These are phyloP conservation scores for Mycteria americana DNA, from an alignment of 2,797 vertebrate genomes.

Conservation along the genomic window DNA sequence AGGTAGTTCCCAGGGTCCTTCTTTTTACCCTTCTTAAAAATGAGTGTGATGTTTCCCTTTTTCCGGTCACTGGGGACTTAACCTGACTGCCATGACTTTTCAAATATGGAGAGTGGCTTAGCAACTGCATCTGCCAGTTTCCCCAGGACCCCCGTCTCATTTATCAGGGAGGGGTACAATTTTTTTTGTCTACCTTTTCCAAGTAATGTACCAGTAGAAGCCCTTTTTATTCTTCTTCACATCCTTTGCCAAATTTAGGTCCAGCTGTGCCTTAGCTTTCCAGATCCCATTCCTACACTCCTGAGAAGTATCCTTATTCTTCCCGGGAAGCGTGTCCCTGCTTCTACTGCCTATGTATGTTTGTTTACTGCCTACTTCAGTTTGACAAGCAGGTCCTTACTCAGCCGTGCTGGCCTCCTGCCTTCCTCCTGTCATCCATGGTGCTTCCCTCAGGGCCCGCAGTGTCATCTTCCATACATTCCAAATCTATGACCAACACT, in stretches of 20 bases:
- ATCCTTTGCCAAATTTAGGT: background rate
- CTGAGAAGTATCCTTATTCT: background rate
- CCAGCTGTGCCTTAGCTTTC: background rate
- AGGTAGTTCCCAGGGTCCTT: background rate
- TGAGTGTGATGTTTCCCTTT: background rate
- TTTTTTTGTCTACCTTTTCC: background rate
- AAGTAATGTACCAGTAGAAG: background rate
- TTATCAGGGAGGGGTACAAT: background rate
- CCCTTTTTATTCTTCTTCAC: background rate
- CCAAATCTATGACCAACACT: background rate
- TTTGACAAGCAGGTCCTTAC: background rate
- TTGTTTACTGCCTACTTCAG: background rate
- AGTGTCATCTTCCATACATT: conserved; percentile 6
- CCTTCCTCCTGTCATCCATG: background rate
- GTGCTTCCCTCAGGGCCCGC: background rate
- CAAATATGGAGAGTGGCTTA: background rate
- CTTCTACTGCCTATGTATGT: background rate
- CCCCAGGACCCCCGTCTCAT: background rate
- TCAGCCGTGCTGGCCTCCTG: background rate
- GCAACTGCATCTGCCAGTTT: background rate
- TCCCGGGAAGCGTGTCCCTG: background rate
- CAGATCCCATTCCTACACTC: background rate
- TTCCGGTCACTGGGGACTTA: background rate
- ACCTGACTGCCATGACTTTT: background rate
- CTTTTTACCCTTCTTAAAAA: background rate